A percentile compares a stretch with the other conserved stretches of the same genome.
These are phyloP conservation scores for Neocrepidodera transversa DNA, from an alignment of 2,888 invertebrate genomes.

Conservation along the genomic window DNA sequence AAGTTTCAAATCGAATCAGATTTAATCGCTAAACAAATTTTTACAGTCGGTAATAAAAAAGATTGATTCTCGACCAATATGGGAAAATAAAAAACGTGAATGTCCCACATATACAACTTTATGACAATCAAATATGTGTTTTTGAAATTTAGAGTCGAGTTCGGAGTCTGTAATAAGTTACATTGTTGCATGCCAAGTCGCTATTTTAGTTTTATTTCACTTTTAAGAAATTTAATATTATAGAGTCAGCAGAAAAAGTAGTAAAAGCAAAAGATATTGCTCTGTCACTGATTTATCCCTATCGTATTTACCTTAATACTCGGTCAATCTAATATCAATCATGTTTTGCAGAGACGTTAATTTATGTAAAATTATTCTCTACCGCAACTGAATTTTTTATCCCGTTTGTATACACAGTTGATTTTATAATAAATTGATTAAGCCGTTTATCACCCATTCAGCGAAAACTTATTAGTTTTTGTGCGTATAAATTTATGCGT, in stretches of 20 bases:
- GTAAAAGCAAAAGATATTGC: too few species aligned
- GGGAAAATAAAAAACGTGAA: conserved; percentile 26
- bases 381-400: conserved; percentile 11
- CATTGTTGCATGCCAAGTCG: neutral
- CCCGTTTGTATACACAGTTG: conserved; percentile 14
- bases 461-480: conserved; percentile 9
- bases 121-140: conserved; percentile 12
- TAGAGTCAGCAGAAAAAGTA: too few species aligned
- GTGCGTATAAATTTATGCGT: neutral
- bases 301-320: too few species aligned
- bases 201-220: neutral
- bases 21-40: conserved; percentile 17
- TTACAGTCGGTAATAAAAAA: conserved; percentile 19
- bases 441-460: conserved; percentile 15
- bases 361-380: conserved; percentile 15
- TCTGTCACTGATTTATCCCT: too few species aligned
- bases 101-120: conserved; percentile 15
- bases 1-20: conserved; percentile 13
- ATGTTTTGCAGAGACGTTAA: neutral
- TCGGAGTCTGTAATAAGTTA: neutral
- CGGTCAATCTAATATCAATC: conserved; percentile 14
- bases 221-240: too few species aligned
- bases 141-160: neutral
- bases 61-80: conserved; percentile 21
- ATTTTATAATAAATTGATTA: conserved; percentile 18